A percentile compares a stretch with the other conserved stretches of the same genome.
phyloP scores from a whole-genome alignment of 37 sponge, comb jelly and placozoan genomes.

The Spongia lamella region DNA sequence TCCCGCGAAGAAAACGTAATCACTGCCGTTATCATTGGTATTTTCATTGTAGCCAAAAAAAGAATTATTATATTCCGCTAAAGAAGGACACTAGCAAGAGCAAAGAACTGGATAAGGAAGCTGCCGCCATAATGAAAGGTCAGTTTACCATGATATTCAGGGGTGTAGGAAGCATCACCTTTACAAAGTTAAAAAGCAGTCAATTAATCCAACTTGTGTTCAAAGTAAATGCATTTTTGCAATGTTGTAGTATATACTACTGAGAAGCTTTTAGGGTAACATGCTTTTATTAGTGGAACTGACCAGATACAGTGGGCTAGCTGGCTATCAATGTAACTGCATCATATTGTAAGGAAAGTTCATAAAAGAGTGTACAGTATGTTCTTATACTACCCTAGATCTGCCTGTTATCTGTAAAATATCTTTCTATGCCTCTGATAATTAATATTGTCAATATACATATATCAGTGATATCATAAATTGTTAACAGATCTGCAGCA shows the following conservation, averaged over 20 bases:
- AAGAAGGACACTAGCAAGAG: conserved; percentile 26
- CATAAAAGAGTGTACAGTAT: too few species aligned
- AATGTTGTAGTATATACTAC: not conserved
- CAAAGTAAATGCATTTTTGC: not conserved
- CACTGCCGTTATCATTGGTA: not conserved
- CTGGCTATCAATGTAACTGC: too few species aligned
- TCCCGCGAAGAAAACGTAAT: too few species aligned
- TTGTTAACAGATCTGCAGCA: conserved; percentile 18
- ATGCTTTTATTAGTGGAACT: too few species aligned
- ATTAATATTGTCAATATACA: not conserved
- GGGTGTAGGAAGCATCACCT: not conserved
- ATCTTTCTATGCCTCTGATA: not conserved
- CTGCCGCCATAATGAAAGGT: conserved; percentile 76
- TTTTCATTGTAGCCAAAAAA: conserved; percentile 17
- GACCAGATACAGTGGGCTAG: too few species aligned
- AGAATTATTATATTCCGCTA: not conserved
- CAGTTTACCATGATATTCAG: not conserved
- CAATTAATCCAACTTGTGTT: not conserved
- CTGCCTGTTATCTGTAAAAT: not conserved
- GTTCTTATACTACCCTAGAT: not conserved
- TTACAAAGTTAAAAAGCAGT: not conserved
- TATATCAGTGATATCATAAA: not conserved
- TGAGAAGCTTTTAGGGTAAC: too few species aligned
- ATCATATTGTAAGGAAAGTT: too few species aligned
- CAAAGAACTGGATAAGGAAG: conserved; percentile 43